These are phyloP conservation scores for Drosophila macrospina DNA, from an alignment of 2,888 invertebrate genomes.

Conservation along the genomic window DNA sequence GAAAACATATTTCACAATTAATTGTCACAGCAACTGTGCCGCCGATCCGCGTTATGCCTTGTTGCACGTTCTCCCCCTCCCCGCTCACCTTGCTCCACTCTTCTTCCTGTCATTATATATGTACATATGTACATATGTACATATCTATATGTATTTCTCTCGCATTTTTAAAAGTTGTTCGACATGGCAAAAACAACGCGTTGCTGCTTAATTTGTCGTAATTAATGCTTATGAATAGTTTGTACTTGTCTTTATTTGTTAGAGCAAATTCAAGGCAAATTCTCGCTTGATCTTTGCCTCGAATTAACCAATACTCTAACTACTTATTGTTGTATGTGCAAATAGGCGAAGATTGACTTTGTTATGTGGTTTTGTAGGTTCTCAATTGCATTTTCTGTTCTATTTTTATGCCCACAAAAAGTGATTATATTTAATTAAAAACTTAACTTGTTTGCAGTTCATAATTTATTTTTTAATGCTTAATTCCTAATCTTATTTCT, in stretches of 20 bases:
- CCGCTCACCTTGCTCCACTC: background rate
- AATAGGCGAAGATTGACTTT: background rate
- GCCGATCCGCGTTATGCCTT: conserved; percentile 41
- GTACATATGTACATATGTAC: conserved; percentile 17
- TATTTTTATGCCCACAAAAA: too few species aligned
- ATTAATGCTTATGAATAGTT: conserved; percentile 81
- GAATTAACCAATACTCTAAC: conserved; percentile 7
- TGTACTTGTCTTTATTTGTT: conserved; percentile 78
- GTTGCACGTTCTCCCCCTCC: conserved; percentile 28
- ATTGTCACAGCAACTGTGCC: conserved; percentile 70
- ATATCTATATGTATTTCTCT: conserved; percentile 44
- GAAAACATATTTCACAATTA: conserved; percentile 81
- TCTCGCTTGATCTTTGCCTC: conserved; percentile 15
- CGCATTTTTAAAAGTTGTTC: conserved; percentile 78
- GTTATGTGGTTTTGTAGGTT: background rate
- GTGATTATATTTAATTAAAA: too few species aligned
- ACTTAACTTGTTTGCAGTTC: too few species aligned
- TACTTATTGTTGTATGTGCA: background rate
- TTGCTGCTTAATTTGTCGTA: conserved; percentile 79
- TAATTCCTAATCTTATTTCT: too few species aligned
- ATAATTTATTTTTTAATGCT: too few species aligned
- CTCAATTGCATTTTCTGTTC: background rate
- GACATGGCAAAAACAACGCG: conserved; percentile 80
- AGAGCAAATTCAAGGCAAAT: conserved; percentile 26
- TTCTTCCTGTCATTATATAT: background rate